These are phyloP conservation scores for Mormyrus hasselquistii DNA, from an alignment of 2,797 vertebrate genomes.

Conservation along the genomic window DNA sequence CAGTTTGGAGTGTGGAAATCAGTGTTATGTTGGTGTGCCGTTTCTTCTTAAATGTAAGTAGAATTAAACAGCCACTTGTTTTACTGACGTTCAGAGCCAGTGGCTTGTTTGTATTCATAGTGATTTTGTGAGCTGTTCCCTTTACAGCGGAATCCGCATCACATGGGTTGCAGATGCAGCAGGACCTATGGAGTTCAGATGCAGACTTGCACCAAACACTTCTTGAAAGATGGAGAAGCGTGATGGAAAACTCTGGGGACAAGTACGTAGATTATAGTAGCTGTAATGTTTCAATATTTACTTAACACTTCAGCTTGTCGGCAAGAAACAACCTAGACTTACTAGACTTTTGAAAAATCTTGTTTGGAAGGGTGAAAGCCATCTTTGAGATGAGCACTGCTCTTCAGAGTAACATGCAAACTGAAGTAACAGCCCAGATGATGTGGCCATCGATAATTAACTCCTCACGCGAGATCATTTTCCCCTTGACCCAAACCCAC, in stretches of 20 bases:
- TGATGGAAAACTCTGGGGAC: slow-evolving; percentile 75
- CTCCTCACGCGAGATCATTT: slow-evolving; percentile 72
- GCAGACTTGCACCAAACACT: slow-evolving; percentile 87
- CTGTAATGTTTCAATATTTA: background rate
- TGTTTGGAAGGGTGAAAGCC: slow-evolving; percentile 66
- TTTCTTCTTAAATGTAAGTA: slow-evolving; percentile 92
- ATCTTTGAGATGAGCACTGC: slow-evolving; percentile 94
- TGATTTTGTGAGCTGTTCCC: slow-evolving; percentile 12
- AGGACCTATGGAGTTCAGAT: slow-evolving; percentile 88
- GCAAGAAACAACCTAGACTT: background rate
- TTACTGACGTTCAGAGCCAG: background rate
- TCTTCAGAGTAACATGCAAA: slow-evolving; percentile 84
- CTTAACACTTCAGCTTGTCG: background rate
- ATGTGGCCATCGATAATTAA: slow-evolving; percentile 85
- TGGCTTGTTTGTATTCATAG: background rate
- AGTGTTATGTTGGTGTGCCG: slow-evolving; percentile 91
- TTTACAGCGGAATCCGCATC: slow-evolving; percentile 75
- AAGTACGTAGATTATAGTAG: slow-evolving; percentile 58
- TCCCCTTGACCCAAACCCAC: slow-evolving; percentile 91
- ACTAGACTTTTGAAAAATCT: background rate
- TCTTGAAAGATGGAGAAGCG: slow-evolving; percentile 78
- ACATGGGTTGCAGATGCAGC: slow-evolving; percentile 76
- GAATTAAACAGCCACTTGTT: background rate
- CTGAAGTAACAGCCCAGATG: slow-evolving; percentile 81
- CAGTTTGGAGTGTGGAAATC: slow-evolving; percentile 85